Base-by-base conservation (phyloP, 2,797 vertebrate species). In the Acestrorhynchus altus region DNA sequence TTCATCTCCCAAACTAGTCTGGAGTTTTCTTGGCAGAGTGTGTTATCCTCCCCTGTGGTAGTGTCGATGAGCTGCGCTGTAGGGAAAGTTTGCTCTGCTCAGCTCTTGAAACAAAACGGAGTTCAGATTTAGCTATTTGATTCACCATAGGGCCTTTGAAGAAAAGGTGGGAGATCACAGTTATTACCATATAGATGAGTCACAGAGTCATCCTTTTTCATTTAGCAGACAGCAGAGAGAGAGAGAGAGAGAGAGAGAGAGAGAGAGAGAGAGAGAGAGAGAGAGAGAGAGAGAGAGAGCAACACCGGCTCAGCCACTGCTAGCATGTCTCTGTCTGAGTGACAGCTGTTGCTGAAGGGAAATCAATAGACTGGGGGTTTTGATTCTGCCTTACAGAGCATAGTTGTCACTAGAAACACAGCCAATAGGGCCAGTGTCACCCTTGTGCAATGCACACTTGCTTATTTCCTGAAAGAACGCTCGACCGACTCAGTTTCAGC, bases 141-240 rank as follows among this genome's bases (percentile, higher is more conserved):
- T 90, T 91, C 86, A 80, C 87, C 79, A 75, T 63, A 60, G 81
- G 84, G 87, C 86, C 42, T 83, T 75, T 74, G 64, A 89, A 88
- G 88, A 90, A 35, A 89, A 88, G 89, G 88, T 87, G 77, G 83
- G 74, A 88, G 84, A 90, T 84, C 83, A 87, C 78, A 83, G 59
- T 83, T 84, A 93, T 93, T 92, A 93, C 85, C 91, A 93, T 93
- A 92, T 92, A 93, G 91, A 94, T 91, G 90, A 90, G 90, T 93
- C 87, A 84, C 86, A 77, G 83, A 87, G 86, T 92, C 89, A 89
- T 92, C 88, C 88, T 78, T 90, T 90, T 88, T 90, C 88, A 90
- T 93, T 93, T 90, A 89, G 82, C 77, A 80, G 85, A 85, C 82
- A 74, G 83, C 82, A 75, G 77, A 56, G 63, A 86, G 83, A 79